phyloP scores from a whole-genome alignment of 2,113 vertebrate genomes.

The Sarotherodon lohbergeri region DNA sequence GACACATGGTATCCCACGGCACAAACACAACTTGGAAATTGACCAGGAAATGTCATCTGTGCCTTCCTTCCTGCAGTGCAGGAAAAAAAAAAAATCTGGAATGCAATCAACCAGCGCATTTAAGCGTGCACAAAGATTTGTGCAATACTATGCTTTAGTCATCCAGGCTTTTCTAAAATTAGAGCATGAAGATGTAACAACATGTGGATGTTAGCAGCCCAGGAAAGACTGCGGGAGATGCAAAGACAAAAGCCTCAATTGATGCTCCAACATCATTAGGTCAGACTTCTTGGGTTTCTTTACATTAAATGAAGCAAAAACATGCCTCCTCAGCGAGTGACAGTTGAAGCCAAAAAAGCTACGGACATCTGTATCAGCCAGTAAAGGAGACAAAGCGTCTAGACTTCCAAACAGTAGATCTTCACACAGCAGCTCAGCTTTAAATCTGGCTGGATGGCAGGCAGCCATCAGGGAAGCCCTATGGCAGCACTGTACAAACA shows the following conservation, averaged over 20 bases:
- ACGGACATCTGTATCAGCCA: neutral
- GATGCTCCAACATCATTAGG: neutral
- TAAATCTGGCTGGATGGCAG: slow-evolving; percentile 32
- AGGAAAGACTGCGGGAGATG: neutral
- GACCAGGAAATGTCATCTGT: slow-evolving; percentile 39
- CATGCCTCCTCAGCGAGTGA: neutral
- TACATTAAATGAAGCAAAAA: neutral
- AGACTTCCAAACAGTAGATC: neutral
- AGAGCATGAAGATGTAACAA: neutral
- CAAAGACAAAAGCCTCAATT: neutral
- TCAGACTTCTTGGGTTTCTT: neutral
- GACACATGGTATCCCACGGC: slow-evolving; percentile 57
- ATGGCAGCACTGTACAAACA: slow-evolving; percentile 18
- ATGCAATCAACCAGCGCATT: neutral
- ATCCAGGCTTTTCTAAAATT: neutral
- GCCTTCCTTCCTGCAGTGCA: neutral
- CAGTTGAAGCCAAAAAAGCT: neutral
- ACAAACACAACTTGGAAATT: slow-evolving; percentile 26
- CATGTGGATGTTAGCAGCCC: neutral
- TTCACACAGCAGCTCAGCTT: neutral
- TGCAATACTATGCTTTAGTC: slow-evolving; percentile 25
- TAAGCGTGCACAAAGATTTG: slow-evolving; percentile 10
- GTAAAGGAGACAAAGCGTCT: neutral
- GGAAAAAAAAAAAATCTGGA: neutral
- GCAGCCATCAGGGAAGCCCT: slow-evolving; percentile 12